phyloP scores from a whole-genome alignment of 2,113 vertebrate genomes.

The Pelvicachromis taeniatus region DNA sequence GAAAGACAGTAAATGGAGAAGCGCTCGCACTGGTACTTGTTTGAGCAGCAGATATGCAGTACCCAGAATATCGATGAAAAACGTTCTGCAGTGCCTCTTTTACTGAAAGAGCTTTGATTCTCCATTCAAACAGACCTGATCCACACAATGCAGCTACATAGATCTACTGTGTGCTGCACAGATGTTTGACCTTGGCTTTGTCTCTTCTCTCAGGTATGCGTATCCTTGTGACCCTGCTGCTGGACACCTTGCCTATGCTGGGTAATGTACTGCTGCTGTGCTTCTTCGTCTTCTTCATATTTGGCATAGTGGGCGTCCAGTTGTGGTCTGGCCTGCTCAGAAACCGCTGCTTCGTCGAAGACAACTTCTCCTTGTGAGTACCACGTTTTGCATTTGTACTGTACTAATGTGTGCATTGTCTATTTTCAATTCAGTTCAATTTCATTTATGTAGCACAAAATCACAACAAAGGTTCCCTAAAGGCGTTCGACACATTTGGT shows the following conservation, averaged over 20 bases:
- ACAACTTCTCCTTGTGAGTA: slow-evolving; percentile 96
- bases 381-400: neutral
- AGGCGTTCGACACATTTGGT: neutral
- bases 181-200: slow-evolving; percentile 57
- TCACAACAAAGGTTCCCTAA: neutral
- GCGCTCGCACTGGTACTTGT: neutral
- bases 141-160: neutral
- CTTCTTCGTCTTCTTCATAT: slow-evolving; percentile 99
- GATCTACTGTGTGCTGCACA: slow-evolving; percentile 79
- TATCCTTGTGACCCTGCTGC: slow-evolving; percentile 94
- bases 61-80: slow-evolving; percentile 7
- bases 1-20: neutral
- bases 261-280: slow-evolving; percentile 97
- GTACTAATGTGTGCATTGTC: neutral
- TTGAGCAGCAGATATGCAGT: neutral
- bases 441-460: neutral
- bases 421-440: neutral
- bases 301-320: slow-evolving; percentile 96
- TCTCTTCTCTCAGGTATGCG: slow-evolving; percentile 88
- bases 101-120: neutral
- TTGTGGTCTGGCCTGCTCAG: slow-evolving; percentile 94
- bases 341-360: slow-evolving; percentile 92
- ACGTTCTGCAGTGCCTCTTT: neutral
- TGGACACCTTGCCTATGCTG: slow-evolving; percentile 98
- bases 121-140: neutral